Percentiles rank a stretch among this genome's conserved stretches.
These are phyloP conservation scores for Avahi laniger DNA, from an alignment of 2,797 vertebrate genomes.

Conservation along the genomic window DNA sequence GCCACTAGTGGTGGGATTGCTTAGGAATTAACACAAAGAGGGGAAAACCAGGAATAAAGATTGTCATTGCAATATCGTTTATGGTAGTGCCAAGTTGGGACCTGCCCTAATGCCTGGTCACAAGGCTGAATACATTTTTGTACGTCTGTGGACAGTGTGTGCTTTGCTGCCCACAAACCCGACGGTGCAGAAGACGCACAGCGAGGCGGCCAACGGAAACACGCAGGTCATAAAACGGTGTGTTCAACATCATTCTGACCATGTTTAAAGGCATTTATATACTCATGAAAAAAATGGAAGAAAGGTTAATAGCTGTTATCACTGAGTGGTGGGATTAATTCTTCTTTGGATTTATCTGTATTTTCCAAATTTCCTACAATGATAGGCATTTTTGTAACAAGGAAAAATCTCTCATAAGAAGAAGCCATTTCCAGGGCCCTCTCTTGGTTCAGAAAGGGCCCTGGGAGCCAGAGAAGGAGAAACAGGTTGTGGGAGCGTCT, in stretches of 20 bases:
- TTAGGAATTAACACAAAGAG: constrained; percentile 7
- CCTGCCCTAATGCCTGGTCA: not conserved
- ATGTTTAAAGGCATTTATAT: constrained; percentile 24
- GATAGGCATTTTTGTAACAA: constrained; percentile 37
- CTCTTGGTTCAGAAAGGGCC: not conserved
- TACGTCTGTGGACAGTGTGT: not conserved
- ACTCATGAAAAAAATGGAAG: not conserved
- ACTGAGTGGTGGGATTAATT: not conserved
- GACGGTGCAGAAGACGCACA: not conserved
- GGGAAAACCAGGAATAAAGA: not conserved
- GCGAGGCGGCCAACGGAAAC: not conserved
- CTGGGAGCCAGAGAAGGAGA: not conserved
- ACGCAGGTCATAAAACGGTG: not conserved
- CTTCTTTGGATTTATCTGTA: not conserved
- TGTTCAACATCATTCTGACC: not conserved
- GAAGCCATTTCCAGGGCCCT: not conserved
- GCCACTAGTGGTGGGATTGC: not conserved
- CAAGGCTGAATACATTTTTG: not conserved
- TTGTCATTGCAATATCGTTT: not conserved
- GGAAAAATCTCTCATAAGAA: not conserved
- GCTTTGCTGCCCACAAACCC: not conserved
- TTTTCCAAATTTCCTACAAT: constrained; percentile 19
- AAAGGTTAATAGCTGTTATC: constrained; percentile 8
- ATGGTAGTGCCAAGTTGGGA: not conserved
- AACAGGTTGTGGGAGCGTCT: not conserved